These are phyloP conservation scores for Agrochola lota DNA, from an alignment of 2,888 invertebrate genomes.

Conservation along the genomic window DNA sequence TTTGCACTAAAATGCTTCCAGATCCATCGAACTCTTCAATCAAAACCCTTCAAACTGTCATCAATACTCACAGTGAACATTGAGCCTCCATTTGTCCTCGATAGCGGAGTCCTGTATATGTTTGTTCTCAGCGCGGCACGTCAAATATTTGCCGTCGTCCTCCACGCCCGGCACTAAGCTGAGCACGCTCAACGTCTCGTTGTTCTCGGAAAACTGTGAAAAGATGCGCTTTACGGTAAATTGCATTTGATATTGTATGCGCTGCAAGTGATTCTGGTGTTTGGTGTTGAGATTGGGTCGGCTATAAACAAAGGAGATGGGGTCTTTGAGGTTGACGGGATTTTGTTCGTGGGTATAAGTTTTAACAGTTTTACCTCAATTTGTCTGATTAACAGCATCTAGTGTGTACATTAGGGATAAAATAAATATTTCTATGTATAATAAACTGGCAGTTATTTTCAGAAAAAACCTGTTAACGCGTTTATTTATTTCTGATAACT, in stretches of 20 bases:
- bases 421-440: not conserved
- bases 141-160: slow-evolving; percentile 97
- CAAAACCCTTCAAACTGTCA: slow-evolving; percentile 36
- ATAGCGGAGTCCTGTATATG: slow-evolving; percentile 95
- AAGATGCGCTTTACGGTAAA: slow-evolving; percentile 65
- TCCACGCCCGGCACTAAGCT: slow-evolving; percentile 95
- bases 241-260: slow-evolving; percentile 65
- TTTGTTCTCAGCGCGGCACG: slow-evolving; percentile 97
- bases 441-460: not conserved
- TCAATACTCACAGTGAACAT: slow-evolving; percentile 95
- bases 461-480: not conserved
- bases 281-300: slow-evolving; percentile 44
- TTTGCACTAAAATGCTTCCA: slow-evolving; percentile 10
- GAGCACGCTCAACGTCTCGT: slow-evolving; percentile 95
- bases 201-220: slow-evolving; percentile 95
- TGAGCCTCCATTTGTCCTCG: slow-evolving; percentile 96
- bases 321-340: slow-evolving; percentile 4
- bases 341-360: slow-evolving; percentile 8
- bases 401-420: too few species aligned
- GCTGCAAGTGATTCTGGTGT: slow-evolving; percentile 49
- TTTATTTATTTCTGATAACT: not conserved
- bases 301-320: slow-evolving; percentile 43
- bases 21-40: slow-evolving; percentile 39
- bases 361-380: not conserved
- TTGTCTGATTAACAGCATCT: not conserved